Evolutionary conservation across 2,797 vertebrate species (phyloP), one percentile per base, ranked within the genome.

Genomic region (Acestrorhynchus altus): DNA sequence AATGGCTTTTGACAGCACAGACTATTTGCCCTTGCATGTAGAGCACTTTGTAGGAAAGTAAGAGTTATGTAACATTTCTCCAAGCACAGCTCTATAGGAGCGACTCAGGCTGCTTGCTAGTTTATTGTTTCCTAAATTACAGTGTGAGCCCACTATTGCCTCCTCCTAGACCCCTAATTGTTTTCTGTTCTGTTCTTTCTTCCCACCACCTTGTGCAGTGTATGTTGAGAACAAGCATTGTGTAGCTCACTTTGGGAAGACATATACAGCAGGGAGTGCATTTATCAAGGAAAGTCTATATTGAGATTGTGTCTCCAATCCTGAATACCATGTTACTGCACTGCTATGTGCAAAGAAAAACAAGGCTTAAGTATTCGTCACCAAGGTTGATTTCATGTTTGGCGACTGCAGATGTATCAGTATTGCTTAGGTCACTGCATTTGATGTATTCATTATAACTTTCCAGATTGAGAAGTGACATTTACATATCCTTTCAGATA

Each of bases 401-500:
- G 15, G 35, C 31, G 54, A 65, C 52, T 73, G 49, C 28, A 68
- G 74, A 51, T 39, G 59, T 73, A 44, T 7, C 15, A 0, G 20
- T 35, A 26, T 67, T 24, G 15, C 60, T 72, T 26, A 63, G 69
- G 63, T 54, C 51, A 77, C n/a, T 60, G 44, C 28, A 60, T 31
- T 42, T 47, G 72, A 64, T 54, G 28, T 40, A 47, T 74, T 26
- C 66, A 54, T 60, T 49, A 64, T 79, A 74, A 44, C 54, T 71
- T 83, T 57, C 67, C 4, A 16, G 18, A 49, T 69, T 44, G 35
- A 54, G 64, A 70, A 52, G 42, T 83, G 49, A 52, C 73, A 68
- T 79, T 81, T 64, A 66, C 65, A 66, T 64, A 54, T 74, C 54
- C 28, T 66, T 47, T 47, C 42, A 67, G 52, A 76, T 75, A 67